Evolutionary conservation across 2,888 invertebrate species (phyloP).

Genomic region (Catocala nupta): DNA sequence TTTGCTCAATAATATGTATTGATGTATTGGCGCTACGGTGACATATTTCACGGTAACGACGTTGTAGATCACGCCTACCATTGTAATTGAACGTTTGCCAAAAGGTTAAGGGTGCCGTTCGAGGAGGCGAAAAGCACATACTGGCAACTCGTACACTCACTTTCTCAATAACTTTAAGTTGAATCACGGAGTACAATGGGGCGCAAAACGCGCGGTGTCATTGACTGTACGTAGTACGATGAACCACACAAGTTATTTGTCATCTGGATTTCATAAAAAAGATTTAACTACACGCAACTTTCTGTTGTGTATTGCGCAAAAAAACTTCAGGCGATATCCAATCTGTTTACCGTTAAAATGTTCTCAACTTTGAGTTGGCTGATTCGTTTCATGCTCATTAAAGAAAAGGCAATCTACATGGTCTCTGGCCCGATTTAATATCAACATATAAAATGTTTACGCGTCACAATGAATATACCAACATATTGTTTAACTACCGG

Average conservation of each 20-base stretch:
- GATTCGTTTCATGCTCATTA: not conserved
- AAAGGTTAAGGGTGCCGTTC: constrained; percentile 23
- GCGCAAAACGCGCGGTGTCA: constrained; percentile 36
- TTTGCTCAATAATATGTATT: not conserved
- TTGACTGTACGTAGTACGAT: constrained; percentile 39
- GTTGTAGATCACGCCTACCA: constrained; percentile 12
- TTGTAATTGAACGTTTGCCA: constrained; percentile 19
- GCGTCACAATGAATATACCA: too few relatives aligned
- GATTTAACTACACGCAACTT: not conserved
- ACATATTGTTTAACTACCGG: too few relatives aligned
- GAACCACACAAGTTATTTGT: constrained; percentile 27
- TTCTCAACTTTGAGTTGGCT: not conserved
- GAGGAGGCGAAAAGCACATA: constrained; percentile 22
- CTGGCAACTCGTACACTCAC: constrained; percentile 14
- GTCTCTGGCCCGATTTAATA: too few relatives aligned
- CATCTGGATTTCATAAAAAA: constrained; percentile 26
- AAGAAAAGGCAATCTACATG: too few relatives aligned
- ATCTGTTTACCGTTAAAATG: constrained; percentile 2
- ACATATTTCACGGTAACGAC: not conserved
- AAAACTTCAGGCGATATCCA: constrained; percentile 2
- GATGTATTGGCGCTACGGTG: not conserved
- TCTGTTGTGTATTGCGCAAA: not conserved
- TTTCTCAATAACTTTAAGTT: constrained; percentile 35
- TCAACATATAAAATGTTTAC: too few relatives aligned
- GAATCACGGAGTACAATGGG: constrained; percentile 39